Evolutionary conservation across 2,797 vertebrate genomes (phyloP).

Genomic region (Brachymystax lenok): DNA sequence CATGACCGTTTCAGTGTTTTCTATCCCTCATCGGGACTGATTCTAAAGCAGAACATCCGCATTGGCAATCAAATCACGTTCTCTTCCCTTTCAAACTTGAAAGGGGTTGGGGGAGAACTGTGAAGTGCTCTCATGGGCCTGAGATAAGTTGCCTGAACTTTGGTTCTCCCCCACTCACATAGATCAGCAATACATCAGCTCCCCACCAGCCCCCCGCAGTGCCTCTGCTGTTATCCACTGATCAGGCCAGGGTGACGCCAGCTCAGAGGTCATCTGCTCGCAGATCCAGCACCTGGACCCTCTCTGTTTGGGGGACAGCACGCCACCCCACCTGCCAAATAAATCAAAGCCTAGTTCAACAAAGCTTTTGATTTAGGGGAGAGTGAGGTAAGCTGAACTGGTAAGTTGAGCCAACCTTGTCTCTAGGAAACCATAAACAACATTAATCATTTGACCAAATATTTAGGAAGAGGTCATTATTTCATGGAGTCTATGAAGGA

Average conservation of each 20-base stretch:
- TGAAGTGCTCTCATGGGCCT: constrained; percentile 21
- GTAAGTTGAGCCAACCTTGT: no score
- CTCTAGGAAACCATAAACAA: no score
- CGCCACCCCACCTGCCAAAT: not conserved
- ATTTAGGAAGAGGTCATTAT: no score
- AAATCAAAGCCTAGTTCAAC: not conserved
- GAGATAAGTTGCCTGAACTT: constrained; percentile 19
- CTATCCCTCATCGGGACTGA: not conserved
- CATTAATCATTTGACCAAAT: no score
- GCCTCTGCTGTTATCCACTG: constrained; percentile 29
- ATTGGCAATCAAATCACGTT: constrained; percentile 16
- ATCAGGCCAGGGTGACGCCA: not conserved
- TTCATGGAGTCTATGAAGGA: no score
- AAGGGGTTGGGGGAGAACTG: not conserved
- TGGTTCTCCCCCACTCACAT: constrained; percentile 20
- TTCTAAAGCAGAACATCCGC: constrained; percentile 4
- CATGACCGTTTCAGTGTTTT: not conserved
- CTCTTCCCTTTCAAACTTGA: constrained; percentile 18
- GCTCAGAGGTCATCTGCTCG: not conserved
- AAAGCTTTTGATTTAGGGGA: constrained; percentile 4
- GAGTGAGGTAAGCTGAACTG: no score
- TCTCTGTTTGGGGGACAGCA: not conserved
- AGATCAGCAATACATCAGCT: not conserved
- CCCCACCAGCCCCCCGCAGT: constrained; percentile 6
- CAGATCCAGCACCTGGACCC: not conserved